These are phyloP conservation scores for Acheta domesticus DNA, from an alignment of 2,888 invertebrate species.

Conservation along the genomic window DNA sequence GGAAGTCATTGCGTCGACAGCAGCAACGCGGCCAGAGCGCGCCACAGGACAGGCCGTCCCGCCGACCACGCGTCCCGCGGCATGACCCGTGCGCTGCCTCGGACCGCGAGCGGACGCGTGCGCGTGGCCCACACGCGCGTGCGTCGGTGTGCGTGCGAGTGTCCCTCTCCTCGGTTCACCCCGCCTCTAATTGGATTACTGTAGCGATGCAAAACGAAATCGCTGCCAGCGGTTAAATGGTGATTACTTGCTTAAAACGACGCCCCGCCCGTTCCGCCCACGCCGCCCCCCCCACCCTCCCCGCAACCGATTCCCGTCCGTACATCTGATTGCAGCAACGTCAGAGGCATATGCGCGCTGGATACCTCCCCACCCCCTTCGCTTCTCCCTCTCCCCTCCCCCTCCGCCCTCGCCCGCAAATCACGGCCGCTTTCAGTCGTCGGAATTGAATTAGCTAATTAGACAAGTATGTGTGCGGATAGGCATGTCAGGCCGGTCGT, in stretches of 20 bases:
- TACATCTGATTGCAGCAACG: neutral
- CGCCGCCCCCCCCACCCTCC: neutral
- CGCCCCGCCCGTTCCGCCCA: neutral
- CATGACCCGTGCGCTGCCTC: no score
- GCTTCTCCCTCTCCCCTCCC: neutral
- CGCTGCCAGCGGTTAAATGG: conserved; percentile 5
- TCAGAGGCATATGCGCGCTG: neutral
- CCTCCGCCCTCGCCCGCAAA: neutral
- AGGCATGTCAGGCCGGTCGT: neutral
- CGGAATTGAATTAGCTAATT: neutral
- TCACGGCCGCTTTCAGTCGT: neutral
- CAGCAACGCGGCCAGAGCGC: no score
- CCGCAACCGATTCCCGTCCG: neutral
- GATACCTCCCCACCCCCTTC: neutral
- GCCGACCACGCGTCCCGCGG: no score
- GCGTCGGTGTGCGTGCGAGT: neutral
- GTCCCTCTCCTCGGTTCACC: neutral
- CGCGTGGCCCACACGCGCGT: no score
- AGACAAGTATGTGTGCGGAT: neutral
- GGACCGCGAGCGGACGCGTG: no score
- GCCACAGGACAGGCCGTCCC: no score
- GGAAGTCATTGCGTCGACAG: no score
- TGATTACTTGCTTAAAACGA: neutral
- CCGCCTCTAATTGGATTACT: neutral
- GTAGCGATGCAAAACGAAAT: neutral